Evolutionary conservation across 1,140 invertebrate genomes (phyloP).

Genomic region (Rhagoletis zephyria): DNA sequence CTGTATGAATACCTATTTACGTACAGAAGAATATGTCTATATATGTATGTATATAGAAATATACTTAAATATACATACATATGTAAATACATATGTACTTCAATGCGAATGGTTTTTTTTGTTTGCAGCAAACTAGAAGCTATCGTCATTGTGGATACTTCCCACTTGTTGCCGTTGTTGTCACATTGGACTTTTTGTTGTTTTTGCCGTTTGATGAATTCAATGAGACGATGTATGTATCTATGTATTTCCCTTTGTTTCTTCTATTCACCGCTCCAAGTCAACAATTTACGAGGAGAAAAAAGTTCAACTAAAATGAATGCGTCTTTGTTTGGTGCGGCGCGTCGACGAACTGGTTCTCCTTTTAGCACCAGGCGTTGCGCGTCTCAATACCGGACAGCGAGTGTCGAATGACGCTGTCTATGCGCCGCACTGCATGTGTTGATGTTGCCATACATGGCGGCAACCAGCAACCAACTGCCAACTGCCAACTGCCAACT

Average conservation of each 20-base stretch:
- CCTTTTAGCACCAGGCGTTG: neutral
- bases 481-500: neutral
- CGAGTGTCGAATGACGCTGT: slow-evolving; percentile 10
- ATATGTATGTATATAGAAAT: too few species aligned
- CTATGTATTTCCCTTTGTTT: neutral
- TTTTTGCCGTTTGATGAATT: neutral
- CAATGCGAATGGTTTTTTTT: neutral
- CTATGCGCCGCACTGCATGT: slow-evolving; percentile 11
- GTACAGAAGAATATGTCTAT: too few species aligned
- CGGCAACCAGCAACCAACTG: slow-evolving; percentile 6
- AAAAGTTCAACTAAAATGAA: neutral
- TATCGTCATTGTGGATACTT: neutral
- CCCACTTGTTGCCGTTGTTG: neutral
- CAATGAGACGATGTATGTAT: neutral
- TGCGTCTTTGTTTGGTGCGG: neutral
- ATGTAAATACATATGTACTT: neutral
- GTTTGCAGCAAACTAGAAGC: neutral
- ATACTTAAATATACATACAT: neutral
- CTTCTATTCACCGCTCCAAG: neutral
- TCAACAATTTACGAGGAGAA: slow-evolving; percentile 1
- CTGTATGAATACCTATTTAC: neutral
- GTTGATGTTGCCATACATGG: slow-evolving; percentile 4
- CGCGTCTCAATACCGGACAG: neutral
- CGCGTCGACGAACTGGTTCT: slow-evolving; percentile 22
- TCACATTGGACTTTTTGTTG: neutral